A percentile compares a stretch with the other conserved stretches of the same genome.
Conservation (phyloP, 2,888 invertebrate species). For the Leptopilina drosophilae region DNA sequence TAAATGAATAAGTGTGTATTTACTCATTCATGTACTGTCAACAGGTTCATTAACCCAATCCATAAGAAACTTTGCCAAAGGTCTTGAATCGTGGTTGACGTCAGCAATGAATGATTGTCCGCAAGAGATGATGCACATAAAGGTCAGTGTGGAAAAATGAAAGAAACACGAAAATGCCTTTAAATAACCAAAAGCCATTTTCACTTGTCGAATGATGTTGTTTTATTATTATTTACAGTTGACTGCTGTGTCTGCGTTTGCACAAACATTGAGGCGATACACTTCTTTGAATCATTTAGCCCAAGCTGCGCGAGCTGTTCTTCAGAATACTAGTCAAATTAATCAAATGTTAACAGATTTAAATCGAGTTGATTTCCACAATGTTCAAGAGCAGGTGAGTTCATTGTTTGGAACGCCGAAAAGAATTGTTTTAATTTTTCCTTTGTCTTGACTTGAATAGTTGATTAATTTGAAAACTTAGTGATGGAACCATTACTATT, state of each 20-base stretch:
- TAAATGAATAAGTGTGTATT: background rate
- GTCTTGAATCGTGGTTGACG: slow-evolving; percentile 92
- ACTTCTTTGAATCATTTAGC: slow-evolving; percentile 98
- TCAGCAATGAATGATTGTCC: slow-evolving; percentile 91
- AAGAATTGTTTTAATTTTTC: too few species aligned
- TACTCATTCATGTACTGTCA: background rate
- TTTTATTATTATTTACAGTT: slow-evolving; percentile 75
- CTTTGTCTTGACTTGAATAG: too few species aligned
- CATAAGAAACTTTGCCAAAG: slow-evolving; percentile 94
- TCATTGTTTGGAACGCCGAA: background rate
- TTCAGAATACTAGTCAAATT: slow-evolving; percentile 96
- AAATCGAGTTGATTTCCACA: slow-evolving; percentile 98
- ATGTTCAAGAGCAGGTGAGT: slow-evolving; percentile 89
- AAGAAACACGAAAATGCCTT: background rate
- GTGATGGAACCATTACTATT: too few species aligned
- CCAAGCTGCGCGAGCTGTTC: slow-evolving; percentile 95
- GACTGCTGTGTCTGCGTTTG: slow-evolving; percentile 91
- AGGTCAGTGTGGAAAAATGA: slow-evolving; percentile 78
- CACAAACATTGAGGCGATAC: slow-evolving; percentile 96
- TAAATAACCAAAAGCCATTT: background rate
- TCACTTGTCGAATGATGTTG: background rate
- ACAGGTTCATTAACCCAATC: slow-evolving; percentile 91
- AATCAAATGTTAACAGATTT: slow-evolving; percentile 97
- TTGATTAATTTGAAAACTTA: too few species aligned
- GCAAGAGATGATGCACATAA: slow-evolving; percentile 87